Evolutionary conservation across 2,113 vertebrate species (phyloP).

Genomic region (Oenanthe oenanthe): DNA sequence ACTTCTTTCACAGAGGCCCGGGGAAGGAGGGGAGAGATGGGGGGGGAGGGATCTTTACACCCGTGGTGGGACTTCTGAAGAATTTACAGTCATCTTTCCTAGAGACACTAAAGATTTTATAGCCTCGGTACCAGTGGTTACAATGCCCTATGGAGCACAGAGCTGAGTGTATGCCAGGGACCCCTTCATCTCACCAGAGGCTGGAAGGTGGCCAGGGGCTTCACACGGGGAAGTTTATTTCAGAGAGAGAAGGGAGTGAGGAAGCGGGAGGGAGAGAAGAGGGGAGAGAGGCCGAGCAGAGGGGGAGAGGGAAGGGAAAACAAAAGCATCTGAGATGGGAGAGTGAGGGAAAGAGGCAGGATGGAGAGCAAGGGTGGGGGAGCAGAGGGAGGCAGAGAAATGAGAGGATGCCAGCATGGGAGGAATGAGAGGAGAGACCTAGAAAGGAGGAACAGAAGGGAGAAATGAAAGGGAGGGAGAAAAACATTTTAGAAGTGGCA

Average conservation of each 20-base stretch:
- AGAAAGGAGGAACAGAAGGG: background rate
- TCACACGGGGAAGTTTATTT: constrained; percentile 46
- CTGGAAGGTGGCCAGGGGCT: constrained; percentile 68
- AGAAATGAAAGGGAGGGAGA: background rate
- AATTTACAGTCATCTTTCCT: constrained; percentile 79
- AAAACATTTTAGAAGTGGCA: background rate
- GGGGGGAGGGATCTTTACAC: constrained; percentile 67
- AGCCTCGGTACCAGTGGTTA: constrained; percentile 73
- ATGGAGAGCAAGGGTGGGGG: background rate
- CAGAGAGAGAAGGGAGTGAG: constrained; percentile 42
- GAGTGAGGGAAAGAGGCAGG: background rate
- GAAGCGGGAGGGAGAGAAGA: constrained; percentile 35
- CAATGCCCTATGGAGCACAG: constrained; percentile 70
- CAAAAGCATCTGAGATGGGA: background rate
- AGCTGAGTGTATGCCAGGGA: constrained; percentile 64
- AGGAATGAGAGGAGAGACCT: background rate
- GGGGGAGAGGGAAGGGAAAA: constrained; percentile 24
- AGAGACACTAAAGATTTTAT: constrained; percentile 77
- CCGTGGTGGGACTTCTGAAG: constrained; percentile 73
- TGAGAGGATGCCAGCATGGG: background rate
- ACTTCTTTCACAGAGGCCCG: constrained; percentile 58
- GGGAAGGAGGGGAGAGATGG: constrained; percentile 38
- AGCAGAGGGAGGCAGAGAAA: background rate
- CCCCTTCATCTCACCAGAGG: constrained; percentile 41
- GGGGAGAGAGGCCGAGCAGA: constrained; percentile 28